These are phyloP conservation scores for Pungitius pungitius DNA, from an alignment of 2,113 vertebrate species.

Conservation along the genomic window DNA sequence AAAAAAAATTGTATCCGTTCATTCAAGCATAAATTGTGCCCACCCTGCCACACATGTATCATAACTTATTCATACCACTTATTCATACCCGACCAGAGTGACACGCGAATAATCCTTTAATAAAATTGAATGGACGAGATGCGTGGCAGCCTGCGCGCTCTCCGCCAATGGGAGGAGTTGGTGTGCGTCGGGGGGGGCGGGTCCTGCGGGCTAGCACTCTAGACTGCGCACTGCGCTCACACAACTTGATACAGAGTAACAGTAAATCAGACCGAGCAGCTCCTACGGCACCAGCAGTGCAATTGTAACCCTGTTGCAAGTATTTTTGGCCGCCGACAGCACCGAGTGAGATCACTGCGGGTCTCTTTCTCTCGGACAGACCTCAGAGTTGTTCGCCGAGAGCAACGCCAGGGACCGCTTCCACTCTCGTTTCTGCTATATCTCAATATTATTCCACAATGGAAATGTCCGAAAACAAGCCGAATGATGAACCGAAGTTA, in stretches of 20 bases:
- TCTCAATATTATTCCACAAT: slow-evolving; percentile 74
- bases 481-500: slow-evolving; percentile 94
- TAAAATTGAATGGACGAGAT: slow-evolving; percentile 21
- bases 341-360: slow-evolving; percentile 79
- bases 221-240: slow-evolving; percentile 65
- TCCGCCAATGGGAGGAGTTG: slow-evolving; percentile 63
- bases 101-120: slow-evolving; percentile 48
- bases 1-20: not conserved
- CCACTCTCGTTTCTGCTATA: slow-evolving; percentile 68
- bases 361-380: slow-evolving; percentile 73
- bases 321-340: slow-evolving; percentile 82
- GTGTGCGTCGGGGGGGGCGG: slow-evolving; percentile 56
- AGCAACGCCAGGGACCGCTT: slow-evolving; percentile 74
- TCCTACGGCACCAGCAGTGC: slow-evolving; percentile 74
- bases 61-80: slow-evolving; percentile 17
- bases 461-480: slow-evolving; percentile 98
- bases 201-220: slow-evolving; percentile 39
- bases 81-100: slow-evolving; percentile 28
- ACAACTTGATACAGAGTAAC: slow-evolving; percentile 77
- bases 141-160: slow-evolving; percentile 5
- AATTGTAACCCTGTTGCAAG: slow-evolving; percentile 80
- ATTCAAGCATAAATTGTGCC: not conserved
- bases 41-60: not conserved
- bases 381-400: slow-evolving; percentile 74
- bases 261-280: slow-evolving; percentile 81